Evolutionary conservation across 2,113 vertebrate genomes (phyloP).

Genomic region (Thinocorus orbignyianus): DNA sequence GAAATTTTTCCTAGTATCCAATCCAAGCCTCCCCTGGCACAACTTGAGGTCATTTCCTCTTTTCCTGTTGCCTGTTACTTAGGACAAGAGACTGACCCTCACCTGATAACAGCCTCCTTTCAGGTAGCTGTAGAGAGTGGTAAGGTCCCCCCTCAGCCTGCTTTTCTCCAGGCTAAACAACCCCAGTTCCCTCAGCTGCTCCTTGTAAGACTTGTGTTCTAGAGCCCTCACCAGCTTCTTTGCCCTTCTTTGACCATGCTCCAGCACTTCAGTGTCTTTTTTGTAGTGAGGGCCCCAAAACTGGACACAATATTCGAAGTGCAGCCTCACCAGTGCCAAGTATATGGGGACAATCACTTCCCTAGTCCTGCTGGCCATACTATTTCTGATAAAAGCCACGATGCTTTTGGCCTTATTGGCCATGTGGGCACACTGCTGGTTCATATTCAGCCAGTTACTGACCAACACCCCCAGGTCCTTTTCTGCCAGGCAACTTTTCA

Average conservation of each 20-base stretch:
- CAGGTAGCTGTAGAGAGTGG: background rate
- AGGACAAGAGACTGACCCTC: background rate
- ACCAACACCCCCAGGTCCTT: background rate
- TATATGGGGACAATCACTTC: too few relatives aligned
- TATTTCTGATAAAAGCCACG: background rate
- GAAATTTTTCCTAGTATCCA: background rate
- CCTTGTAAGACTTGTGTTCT: background rate
- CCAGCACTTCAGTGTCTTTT: background rate
- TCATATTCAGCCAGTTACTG: background rate
- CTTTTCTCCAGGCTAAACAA: background rate
- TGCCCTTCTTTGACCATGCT: background rate
- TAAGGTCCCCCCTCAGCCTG: background rate
- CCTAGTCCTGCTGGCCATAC: background rate
- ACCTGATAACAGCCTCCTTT: background rate
- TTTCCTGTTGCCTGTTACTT: background rate
- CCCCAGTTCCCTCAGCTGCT: background rate
- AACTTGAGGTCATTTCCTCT: background rate
- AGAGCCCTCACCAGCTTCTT: background rate
- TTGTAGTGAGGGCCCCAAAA: background rate
- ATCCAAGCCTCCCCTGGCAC: background rate
- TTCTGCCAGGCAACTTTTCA: background rate
- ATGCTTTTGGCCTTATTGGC: background rate
- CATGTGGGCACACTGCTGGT: background rate
- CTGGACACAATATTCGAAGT: background rate
- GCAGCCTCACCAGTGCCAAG: background rate